phyloP scores from a whole-genome alignment of 2,888 invertebrate genomes.

The Trypoxylon attenuatum region DNA sequence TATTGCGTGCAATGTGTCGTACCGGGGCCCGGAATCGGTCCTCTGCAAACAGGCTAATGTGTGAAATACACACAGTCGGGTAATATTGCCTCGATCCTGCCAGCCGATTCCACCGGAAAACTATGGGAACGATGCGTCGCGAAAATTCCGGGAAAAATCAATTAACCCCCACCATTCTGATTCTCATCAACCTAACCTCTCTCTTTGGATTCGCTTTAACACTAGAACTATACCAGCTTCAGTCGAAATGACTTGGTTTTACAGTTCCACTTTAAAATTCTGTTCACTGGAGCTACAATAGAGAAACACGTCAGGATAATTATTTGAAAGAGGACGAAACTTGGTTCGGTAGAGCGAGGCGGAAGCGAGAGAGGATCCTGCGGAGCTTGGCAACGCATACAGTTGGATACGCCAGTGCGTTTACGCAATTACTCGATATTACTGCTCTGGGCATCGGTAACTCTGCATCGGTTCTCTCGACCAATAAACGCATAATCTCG shows the following conservation, averaged over 20 bases:
- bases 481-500: slow-evolving; percentile 64
- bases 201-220: too few species aligned
- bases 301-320: background rate
- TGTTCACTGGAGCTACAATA: too few species aligned
- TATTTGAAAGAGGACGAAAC: slow-evolving; percentile 21
- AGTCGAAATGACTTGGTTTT: too few species aligned
- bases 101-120: too few species aligned
- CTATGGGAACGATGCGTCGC: too few species aligned
- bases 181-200: too few species aligned
- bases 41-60: slow-evolving; percentile 72
- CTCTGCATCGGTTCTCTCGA: slow-evolving; percentile 51
- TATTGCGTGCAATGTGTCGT: slow-evolving; percentile 71
- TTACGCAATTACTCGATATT: slow-evolving; percentile 65
- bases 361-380: background rate
- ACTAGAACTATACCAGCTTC: too few species aligned
- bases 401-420: slow-evolving; percentile 55
- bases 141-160: too few species aligned
- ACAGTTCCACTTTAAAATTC: too few species aligned
- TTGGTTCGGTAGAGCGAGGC: background rate
- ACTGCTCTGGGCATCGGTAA: slow-evolving; percentile 60
- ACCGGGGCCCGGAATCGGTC: slow-evolving; percentile 59
- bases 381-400: slow-evolving; percentile 20
- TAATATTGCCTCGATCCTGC: slow-evolving; percentile 68
- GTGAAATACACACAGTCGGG: slow-evolving; percentile 70
- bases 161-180: too few species aligned